Evolutionary conservation across 1,140 invertebrate species (phyloP).

Genomic region (Xylocopa sonorina): DNA sequence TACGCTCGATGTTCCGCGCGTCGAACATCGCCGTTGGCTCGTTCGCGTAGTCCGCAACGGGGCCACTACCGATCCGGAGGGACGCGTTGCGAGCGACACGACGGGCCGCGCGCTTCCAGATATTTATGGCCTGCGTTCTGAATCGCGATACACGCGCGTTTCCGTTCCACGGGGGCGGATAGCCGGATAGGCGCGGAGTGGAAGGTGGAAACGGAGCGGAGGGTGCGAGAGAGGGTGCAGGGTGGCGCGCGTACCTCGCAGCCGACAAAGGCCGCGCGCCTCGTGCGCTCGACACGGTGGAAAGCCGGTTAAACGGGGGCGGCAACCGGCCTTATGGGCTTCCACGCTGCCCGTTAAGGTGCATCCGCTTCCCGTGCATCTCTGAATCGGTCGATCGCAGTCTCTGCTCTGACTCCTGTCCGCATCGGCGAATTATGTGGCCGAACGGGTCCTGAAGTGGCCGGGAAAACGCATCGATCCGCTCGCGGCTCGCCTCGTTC

Average conservation of each 20-base stretch:
- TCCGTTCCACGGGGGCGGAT: constrained; percentile 31
- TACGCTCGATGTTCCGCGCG: neutral
- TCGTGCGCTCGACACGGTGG: constrained; percentile 49
- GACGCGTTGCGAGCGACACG: neutral
- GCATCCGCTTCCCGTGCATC: constrained; percentile 50
- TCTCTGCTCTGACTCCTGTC: constrained; percentile 41
- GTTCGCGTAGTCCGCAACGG: neutral
- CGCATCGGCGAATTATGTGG: constrained; percentile 46
- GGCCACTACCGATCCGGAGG: neutral
- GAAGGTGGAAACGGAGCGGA: neutral
- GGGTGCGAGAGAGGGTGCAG: neutral
- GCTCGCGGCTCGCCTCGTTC: neutral
- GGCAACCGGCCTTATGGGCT: constrained; percentile 58
- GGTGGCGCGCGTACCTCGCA: neutral
- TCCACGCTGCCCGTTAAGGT: constrained; percentile 42
- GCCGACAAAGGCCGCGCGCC: constrained; percentile 56
- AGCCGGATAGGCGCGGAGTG: neutral
- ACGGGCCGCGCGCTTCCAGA: constrained; percentile 4
- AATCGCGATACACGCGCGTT: constrained; percentile 44
- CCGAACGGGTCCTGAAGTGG: constrained; percentile 26
- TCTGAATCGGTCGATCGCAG: constrained; percentile 43
- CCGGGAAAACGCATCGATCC: constrained; percentile 34
- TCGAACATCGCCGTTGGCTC: neutral
- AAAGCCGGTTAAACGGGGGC: constrained; percentile 65
- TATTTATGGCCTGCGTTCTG: constrained; percentile 39